Evolutionary conservation across 2,797 vertebrate species (phyloP), one percentile per base, ranked within the genome.

Genomic region (Cryptoblepharus egeriae): DNA sequence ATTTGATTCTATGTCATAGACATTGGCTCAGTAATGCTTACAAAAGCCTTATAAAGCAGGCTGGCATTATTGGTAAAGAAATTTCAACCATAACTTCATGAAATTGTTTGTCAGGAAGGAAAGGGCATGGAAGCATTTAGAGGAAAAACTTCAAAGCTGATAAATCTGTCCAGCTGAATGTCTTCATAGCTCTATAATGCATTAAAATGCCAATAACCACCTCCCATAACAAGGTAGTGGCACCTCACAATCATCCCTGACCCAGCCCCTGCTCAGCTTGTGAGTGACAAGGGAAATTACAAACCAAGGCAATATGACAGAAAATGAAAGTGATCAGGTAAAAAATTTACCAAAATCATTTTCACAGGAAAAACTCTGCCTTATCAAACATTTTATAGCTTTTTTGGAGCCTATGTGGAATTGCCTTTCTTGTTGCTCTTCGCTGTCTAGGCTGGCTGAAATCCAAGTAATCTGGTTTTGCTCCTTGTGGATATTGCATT

Each of bases 281-380:
- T 61, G 67, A 52, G 18, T 39, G 75, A 71, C 45, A 63, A 72
- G 32, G 45, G 20, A 67, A 81, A 81, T 75, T 57, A 42, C 35
- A 57, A 35, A 63, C 18, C 75, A 77, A 83, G 39, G 35, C 42
- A 83, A 63, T 30, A 77, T 8, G 39, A 63, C 11, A 76, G 74
- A 83, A 77, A 52, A 76, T 82, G 64, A 52, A 76, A 75, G n/a
- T 45, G 22, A 69, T 76, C 74, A 58, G 52, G 9, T 69, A n/a
- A 69, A 76, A 52, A 69, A 77, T 77, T 71, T 64, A 61, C 39
- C 57, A 63, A 77, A 77, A 77, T 64, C 42, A 63, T 28, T 77
- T 39, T 52, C 73, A 75, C 24, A 75, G 73, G n/a, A 60, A n/a
- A 82, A 76, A 52, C 32, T 78, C 20, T 57, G 60, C 22, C 58